Evolutionary conservation across 2,888 invertebrate species (phyloP).

Genomic region (Polydrusus pterygomalis): DNA sequence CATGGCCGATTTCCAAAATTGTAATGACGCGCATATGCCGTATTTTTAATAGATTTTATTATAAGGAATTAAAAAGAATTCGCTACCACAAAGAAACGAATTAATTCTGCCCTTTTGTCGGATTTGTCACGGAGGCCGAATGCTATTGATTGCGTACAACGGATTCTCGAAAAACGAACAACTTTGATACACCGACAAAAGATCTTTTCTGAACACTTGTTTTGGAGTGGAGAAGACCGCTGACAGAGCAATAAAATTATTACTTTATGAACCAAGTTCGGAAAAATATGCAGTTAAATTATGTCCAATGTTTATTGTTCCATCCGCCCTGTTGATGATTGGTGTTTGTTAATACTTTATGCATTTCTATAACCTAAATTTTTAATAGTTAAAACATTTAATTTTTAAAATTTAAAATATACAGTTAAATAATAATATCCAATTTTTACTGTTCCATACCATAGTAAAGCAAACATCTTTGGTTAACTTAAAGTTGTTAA

Average conservation of each 20-base stretch:
- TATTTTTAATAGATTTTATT: slow-evolving; percentile 55
- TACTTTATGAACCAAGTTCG: neutral
- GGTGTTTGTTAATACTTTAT: too few relatives aligned
- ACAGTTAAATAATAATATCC: too few relatives aligned
- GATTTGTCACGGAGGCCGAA: slow-evolving; percentile 60
- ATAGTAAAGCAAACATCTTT: too few relatives aligned
- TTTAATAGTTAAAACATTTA: too few relatives aligned
- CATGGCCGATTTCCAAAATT: slow-evolving; percentile 46
- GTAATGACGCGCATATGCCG: slow-evolving; percentile 44
- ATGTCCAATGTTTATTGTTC: too few relatives aligned
- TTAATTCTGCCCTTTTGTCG: slow-evolving; percentile 61
- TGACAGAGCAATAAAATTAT: slow-evolving; percentile 31
- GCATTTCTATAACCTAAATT: too few relatives aligned
- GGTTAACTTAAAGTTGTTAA: too few relatives aligned
- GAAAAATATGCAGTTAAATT: neutral
- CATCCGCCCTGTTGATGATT: too few relatives aligned
- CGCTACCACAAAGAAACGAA: slow-evolving; percentile 59
- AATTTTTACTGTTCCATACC: too few relatives aligned
- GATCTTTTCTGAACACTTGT: slow-evolving; percentile 35
- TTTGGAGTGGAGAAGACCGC: slow-evolving; percentile 19
- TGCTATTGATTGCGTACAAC: slow-evolving; percentile 43
- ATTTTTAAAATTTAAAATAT: too few relatives aligned
- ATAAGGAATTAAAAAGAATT: slow-evolving; percentile 56
- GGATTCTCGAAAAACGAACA: slow-evolving; percentile 44
- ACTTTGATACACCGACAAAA: slow-evolving; percentile 51